Evolutionary conservation across 2,797 vertebrate genomes (phyloP), one percentile per base, ranked within the genome.

Genomic region (Lepidocolaptes lacrymiger): DNA sequence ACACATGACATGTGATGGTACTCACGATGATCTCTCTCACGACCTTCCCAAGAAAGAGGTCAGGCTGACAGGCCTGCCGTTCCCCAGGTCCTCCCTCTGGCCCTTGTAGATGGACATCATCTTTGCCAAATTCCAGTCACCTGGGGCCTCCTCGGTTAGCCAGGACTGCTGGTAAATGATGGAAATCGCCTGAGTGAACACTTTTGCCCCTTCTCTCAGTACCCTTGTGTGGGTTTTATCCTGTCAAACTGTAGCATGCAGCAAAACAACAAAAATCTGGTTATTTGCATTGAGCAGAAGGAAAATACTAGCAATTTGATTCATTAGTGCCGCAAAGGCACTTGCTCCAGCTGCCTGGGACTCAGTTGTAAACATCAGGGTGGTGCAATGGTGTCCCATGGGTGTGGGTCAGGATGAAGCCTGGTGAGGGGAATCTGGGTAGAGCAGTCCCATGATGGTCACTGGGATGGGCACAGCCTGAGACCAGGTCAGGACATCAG

Each of bases 381-480:
- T 0, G 0, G 10, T 9, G 0, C 15, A 28, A 61, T 14, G 18
- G 7, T 4, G 2, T 37, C 13, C 17, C 2, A 0, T 19, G 14
- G 28, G 12, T 18, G 4, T 6, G 5, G 32, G 23, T 36, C 23
- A 43, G 28, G 28, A 37, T 41, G 67, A 61, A 26, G 14, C 9
- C 10, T 1, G 0, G 4, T 27, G 13, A 44, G 30, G 12, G 6
- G 4, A 71, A n/a, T 23, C 1, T 0, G 3, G 0, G 1, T 37
- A 0, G 0, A 27, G 9, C 8, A 83, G 39, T 6, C 20, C 24
- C 32, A 74, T 36, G 11, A 24, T 24, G 43, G 23, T 6, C 9
- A 7, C 3, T 19, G 39, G 4, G 8, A 36, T 26, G 17, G 69
- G 12, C 8, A 41, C 6, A 36, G 30, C n/a, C 8, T 28, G 26